A percentile compares a stretch with the other conserved stretches of the same genome.
phyloP scores from a whole-genome alignment of 2,797 vertebrate species.

The Pogonophryne albipinna region DNA sequence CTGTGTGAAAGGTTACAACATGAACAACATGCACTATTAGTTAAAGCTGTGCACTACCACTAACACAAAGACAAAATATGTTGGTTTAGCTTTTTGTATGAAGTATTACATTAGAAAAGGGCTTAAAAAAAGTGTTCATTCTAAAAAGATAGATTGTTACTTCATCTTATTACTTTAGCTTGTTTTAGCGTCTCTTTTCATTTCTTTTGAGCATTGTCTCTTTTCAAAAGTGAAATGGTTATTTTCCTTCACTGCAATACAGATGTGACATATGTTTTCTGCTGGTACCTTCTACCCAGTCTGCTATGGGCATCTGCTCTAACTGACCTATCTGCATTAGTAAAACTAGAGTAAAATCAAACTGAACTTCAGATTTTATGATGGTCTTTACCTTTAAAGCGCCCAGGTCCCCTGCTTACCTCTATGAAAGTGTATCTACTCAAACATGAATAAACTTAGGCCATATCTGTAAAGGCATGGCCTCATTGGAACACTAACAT shows the following conservation, averaged over 20 bases:
- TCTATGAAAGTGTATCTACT: too few relatives aligned
- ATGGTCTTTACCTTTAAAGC: background rate
- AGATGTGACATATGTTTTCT: background rate
- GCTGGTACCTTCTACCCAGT: background rate
- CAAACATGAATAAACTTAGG: too few relatives aligned
- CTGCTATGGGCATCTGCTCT: background rate
- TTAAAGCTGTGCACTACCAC: background rate
- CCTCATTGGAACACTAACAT: background rate
- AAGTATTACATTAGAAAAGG: background rate
- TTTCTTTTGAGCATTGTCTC: background rate
- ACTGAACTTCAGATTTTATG: background rate
- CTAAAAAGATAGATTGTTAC: background rate
- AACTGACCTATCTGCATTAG: background rate
- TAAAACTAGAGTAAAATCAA: background rate
- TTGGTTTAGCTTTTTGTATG: background rate
- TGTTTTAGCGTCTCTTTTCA: background rate
- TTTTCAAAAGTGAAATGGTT: conserved; percentile 32
- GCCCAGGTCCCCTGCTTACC: background rate
- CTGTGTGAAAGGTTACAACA: background rate
- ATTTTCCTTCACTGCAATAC: background rate
- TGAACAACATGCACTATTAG: background rate
- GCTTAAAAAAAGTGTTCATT: background rate
- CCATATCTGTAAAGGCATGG: background rate
- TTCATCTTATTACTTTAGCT: background rate
- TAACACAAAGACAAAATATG: background rate